phyloP scores from a whole-genome alignment of 2,113 vertebrate genomes.

The Serinus canaria region DNA sequence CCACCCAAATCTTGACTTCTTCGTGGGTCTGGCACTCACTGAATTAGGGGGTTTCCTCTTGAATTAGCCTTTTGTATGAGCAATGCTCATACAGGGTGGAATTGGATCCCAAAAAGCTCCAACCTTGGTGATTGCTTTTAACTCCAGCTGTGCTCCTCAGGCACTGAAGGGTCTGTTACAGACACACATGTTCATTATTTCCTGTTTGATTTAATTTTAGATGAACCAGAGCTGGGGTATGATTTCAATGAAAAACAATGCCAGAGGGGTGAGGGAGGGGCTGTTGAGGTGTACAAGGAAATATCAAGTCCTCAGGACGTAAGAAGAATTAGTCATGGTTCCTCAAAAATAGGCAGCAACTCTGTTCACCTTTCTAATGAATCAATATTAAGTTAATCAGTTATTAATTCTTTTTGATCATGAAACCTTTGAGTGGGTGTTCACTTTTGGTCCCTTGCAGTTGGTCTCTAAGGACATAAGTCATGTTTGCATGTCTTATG shows the following conservation, averaged over 20 bases:
- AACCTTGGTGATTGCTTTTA: not conserved
- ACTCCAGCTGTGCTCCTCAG: not conserved
- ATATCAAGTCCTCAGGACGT: not conserved
- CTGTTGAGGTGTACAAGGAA: not conserved
- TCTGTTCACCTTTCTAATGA: not conserved
- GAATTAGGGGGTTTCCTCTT: not conserved
- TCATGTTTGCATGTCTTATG: not conserved
- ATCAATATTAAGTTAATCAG: not conserved
- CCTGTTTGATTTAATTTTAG: slow-evolving; percentile 2
- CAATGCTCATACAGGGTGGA: fast-evolving
- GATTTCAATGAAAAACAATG: not conserved
- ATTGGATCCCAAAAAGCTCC: not conserved
- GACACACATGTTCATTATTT: not conserved
- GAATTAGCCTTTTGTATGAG: not conserved
- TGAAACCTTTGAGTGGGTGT: not conserved
- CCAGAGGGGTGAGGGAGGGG: not conserved
- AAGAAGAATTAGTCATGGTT: not conserved
- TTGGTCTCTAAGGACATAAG: not conserved
- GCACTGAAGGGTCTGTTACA: not conserved
- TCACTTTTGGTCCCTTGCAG: not conserved
- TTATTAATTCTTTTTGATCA: not conserved
- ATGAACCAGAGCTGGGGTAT: not conserved
- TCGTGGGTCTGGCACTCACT: not conserved
- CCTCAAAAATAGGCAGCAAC: not conserved
- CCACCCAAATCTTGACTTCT: not conserved